Evolutionary conservation across 2,888 invertebrate genomes (phyloP), one percentile per base, ranked within the genome.

Genomic region (Meliscaeva auricollis): DNA sequence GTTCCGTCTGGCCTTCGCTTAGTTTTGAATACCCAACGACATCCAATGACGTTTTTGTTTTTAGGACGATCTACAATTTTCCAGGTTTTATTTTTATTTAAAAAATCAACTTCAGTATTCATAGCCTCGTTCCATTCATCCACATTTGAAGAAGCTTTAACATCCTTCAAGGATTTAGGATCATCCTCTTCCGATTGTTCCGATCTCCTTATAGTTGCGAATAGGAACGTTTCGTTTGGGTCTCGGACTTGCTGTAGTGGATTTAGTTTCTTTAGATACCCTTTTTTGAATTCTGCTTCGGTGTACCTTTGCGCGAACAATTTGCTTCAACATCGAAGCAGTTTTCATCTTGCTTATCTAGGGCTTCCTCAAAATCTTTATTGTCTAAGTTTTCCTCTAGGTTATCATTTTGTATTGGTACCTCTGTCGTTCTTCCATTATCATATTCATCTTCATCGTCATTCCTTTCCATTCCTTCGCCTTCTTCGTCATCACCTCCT

Each of bases 61-160:
- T 38, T 66, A 26, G 52, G 38, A 44, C 87, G 69, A 22, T 84
- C 79, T 8, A 66, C 60, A n/a, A 87, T 20, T 15, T 64, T 79
- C 88, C 88, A 87, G 9, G 87, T 78, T 20, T 72, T 17, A 58
- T 87, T 87, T 62, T 87, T 81, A 11, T 80, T 82, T 11, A 88
- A 66, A 20, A 87, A 87, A 17, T 58, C 69, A 30, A 87, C 87
- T 68, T 89, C 89, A 62, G 78, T 73, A 26, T 87, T 62, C 87
- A 89, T 88, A n/a, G 88, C 60, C 30, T 46, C 30, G n/a, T 46
- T 26, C 64, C 62, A 64, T 48, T 48, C 48, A 30, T 30, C 17
- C 46, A 13, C 2, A 32, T 30, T 26, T 30, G 46, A 15, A 17
- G 46, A 46, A 17, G 46, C 15, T 46, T 46, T 8, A n/a, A 15